Base-by-base conservation (phyloP, 2,797 vertebrate genomes). In the Sparus aurata region DNA sequence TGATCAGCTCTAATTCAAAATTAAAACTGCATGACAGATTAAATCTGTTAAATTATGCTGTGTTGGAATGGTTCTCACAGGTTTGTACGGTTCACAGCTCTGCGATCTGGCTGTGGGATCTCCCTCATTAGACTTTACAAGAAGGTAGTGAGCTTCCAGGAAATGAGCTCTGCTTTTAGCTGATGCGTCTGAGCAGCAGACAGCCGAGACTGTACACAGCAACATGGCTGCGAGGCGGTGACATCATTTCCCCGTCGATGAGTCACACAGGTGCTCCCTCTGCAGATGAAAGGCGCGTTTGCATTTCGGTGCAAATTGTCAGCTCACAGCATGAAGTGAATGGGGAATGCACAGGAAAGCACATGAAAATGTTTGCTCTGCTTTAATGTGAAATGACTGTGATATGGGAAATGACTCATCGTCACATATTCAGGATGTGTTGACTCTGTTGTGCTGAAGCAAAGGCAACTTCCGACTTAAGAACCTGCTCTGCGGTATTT, bases 101-200 rank as follows among this genome's bases (percentile, higher is more conserved):
- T 50, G 17, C 5, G 9, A 70, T 72, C 72, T 38, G 79, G 62
- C n/a, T 23, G 69, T 65, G 88, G 91, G 88, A 89, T 91, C 83
- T 87, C 90, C 92, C 88, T 88, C 66, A 38, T 66, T 77, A 53
- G 41, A 73, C 54, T 83, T 93, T 88, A 94, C 89, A 84, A 93
- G 86, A 95, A 95, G 73, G 17, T 30, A 25, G 49, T 73, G 57
- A 23, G 86, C 70, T 95, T 95, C 84, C 89, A 87, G 94, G 92
- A 95, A 95, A 88, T 22, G 16, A 66, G 63, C 73, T 76, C 41
- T 34, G 47, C 69, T 61, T 85, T 77, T 38, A 77, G 83, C 66
- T 65, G 75, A 67, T 63, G 47, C n/a, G 68, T 55, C 65, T 80
- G 86, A 85, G 75, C 87, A 84, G 71, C 73, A 85, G 46, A 82